Evolutionary conservation across 2,113 vertebrate species (phyloP).

Genomic region (Crotalus tigris): DNA sequence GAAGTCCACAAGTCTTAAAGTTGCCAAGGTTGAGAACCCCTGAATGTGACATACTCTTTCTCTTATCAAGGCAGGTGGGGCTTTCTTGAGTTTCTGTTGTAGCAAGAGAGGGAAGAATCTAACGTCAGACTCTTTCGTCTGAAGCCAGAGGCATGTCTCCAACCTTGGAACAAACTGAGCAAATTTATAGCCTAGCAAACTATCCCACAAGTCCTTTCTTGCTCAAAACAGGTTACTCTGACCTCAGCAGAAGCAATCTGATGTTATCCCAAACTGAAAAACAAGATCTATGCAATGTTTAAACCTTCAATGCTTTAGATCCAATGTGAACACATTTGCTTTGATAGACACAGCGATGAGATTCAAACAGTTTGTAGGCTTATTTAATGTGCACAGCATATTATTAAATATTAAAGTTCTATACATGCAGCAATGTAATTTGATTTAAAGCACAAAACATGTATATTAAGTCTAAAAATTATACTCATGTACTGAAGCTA

Average conservation of each 20-base stretch:
- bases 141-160: not conserved
- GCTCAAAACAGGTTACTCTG: not conserved
- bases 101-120: not conserved
- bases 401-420: not conserved
- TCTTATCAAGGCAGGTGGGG: not conserved
- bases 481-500: not conserved
- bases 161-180: not conserved
- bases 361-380: not conserved
- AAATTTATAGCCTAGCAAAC: not conserved
- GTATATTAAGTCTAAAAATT: not conserved
- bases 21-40: no score
- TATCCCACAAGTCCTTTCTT: not conserved
- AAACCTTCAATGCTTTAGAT: not conserved
- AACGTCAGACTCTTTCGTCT: not conserved
- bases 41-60: not conserved
- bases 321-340: not conserved
- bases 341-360: not conserved
- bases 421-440: not conserved
- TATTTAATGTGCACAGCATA: not conserved
- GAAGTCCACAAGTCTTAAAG: no score
- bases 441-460: not conserved
- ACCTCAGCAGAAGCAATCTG: not conserved
- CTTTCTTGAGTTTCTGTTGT: not conserved
- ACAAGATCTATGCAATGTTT: not conserved
- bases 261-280: not conserved